Base-by-base conservation (phyloP, 2,113 vertebrate genomes). In the Camelus dromedarius region DNA sequence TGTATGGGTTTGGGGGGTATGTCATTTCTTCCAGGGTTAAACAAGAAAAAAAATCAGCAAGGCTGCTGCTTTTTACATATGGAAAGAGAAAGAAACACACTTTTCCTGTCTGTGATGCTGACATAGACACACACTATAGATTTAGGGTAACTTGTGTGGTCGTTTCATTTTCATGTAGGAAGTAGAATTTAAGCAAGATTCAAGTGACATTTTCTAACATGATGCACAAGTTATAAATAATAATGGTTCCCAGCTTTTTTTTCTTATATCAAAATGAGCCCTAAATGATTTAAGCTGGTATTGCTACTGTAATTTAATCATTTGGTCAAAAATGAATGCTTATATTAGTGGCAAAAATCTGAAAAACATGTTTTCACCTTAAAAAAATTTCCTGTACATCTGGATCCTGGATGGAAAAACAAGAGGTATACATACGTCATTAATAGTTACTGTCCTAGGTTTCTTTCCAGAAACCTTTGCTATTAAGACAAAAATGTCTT, bases 191-290 rank as follows among this genome's bases (percentile, higher is more conserved):
- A 97, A 89, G 91, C 46, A 83, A 94, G 89, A 96, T 89, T 86
- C 97, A 94, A 96, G 79, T 98, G 96, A 97, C 96, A 96, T 98
- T 98, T 98, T 95, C 89, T 60, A 96, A 89, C 91, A 91, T 93
- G 96, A 97, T 97, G 80, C 87, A 97, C 79, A 93, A 96, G 92
- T 97, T 97, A 96, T 97, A 97, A 97, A 97, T 96, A 97, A 97
- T 96, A 97, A 94, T 96, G 32, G 38, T 97, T 92, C 16, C 60
- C 50, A 90, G 86, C 20, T 77, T 94, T 95, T 96, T 89, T 86
- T 73, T 84, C 80, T 52, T 82, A 20, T 64, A 77, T 89, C 89
- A 72, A 86, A 96, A 95, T 97, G 77, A 94, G 79, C 90, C n/a
- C 48, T 32, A 96, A 96, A 95, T 93, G 32, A 80, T 93, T 92